Evolutionary conservation across 1,140 invertebrate genomes (phyloP).

Genomic region (Lucilia cuprina): DNA sequence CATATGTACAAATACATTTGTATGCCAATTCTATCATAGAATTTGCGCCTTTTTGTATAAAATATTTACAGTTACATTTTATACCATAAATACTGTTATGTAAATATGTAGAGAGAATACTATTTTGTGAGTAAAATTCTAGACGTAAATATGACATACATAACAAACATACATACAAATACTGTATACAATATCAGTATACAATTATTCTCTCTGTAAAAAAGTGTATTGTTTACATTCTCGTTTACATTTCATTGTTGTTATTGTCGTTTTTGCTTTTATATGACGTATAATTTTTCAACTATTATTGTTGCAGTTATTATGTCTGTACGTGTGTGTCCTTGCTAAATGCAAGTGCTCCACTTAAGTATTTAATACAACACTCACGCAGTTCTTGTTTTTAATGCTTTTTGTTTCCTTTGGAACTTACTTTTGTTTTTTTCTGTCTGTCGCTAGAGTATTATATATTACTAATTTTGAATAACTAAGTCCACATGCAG

Average conservation of each 20-base stretch:
- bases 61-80: neutral
- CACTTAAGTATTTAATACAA: conserved; percentile 4
- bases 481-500: neutral
- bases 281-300: neutral
- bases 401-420: neutral
- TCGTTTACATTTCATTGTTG: neutral
- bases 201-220: neutral
- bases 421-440: neutral
- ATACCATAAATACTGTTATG: neutral
- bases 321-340: neutral
- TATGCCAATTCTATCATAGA: neutral
- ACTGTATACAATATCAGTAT: neutral
- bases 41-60: neutral
- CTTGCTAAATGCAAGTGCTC: conserved; percentile 1
- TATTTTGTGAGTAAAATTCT: neutral
- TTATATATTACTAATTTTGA: neutral
- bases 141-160: too few relatives aligned
- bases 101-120: neutral
- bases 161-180: too few relatives aligned
- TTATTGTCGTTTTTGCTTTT: neutral
- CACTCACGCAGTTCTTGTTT: neutral
- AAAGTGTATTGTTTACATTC: neutral
- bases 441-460: neutral
- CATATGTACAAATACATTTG: neutral
- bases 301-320: neutral